These are phyloP conservation scores for Malthinus flaveolus DNA, from an alignment of 2,888 invertebrate species.

Conservation along the genomic window DNA sequence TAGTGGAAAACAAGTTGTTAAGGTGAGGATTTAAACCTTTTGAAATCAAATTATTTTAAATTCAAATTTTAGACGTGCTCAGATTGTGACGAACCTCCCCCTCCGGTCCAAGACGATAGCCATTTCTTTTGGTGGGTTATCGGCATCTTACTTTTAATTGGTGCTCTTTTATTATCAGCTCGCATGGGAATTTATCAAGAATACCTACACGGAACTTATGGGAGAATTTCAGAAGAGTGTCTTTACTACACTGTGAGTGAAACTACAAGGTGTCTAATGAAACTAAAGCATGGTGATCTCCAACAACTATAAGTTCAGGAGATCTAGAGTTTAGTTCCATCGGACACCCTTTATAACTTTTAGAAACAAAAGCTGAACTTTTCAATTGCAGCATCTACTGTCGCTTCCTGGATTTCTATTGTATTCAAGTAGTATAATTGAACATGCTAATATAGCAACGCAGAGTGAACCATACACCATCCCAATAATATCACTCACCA, in stretches of 20 bases:
- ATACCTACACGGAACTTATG: constrained; percentile 77
- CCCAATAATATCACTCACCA: constrained; percentile 61
- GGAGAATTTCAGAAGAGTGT: constrained; percentile 91
- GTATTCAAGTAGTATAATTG: constrained; percentile 74
- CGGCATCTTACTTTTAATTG: constrained; percentile 81
- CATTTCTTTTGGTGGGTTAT: constrained; percentile 67
- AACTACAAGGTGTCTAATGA: not conserved
- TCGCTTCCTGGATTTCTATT: constrained; percentile 89
- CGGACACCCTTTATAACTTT: no score
- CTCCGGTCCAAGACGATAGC: constrained; percentile 56
- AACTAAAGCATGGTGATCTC: not conserved
- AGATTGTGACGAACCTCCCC: constrained; percentile 51
- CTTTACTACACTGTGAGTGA: constrained; percentile 75
- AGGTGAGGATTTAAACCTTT: constrained; percentile 36
- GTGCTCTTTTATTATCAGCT: constrained; percentile 90
- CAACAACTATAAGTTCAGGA: no score
- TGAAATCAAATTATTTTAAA: not conserved
- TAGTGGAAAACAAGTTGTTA: constrained; percentile 64
- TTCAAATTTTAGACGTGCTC: constrained; percentile 20
- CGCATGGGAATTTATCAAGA: constrained; percentile 94
- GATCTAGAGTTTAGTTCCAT: no score
- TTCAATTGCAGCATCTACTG: constrained; percentile 72
- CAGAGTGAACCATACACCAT: constrained; percentile 62
- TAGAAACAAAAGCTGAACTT: not conserved
- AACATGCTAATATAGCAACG: constrained; percentile 74